Evolutionary conservation across 2,113 vertebrate species (phyloP).

Genomic region (Puntigrus tetrazona): DNA sequence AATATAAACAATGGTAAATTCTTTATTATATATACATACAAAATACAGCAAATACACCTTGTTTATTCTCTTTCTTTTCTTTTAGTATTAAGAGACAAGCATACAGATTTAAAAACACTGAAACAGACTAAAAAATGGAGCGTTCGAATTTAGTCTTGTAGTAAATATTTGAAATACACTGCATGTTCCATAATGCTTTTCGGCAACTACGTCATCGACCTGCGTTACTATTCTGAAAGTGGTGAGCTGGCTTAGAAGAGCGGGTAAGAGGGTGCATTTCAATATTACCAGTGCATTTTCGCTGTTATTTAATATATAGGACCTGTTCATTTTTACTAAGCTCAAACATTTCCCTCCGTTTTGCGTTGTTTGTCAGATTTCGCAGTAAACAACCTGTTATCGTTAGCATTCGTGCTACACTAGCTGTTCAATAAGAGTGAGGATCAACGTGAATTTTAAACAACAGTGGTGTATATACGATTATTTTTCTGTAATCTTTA

Average conservation of each 20-base stretch:
- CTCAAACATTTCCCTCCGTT: not conserved
- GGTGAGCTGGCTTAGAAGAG: conserved; percentile 67
- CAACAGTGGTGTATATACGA: not conserved
- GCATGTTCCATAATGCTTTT: conserved; percentile 63
- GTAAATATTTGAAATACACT: conserved; percentile 52
- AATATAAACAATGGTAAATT: no score
- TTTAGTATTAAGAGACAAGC: not conserved
- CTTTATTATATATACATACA: no score
- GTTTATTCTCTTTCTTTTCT: not conserved
- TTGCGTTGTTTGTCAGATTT: not conserved
- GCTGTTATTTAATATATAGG: not conserved
- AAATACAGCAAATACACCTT: no score
- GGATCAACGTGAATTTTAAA: not conserved
- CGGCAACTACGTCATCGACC: conserved; percentile 51
- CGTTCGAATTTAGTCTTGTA: not conserved
- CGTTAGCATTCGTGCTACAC: not conserved
- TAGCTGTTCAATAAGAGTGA: not conserved
- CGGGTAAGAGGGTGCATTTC: conserved; percentile 53
- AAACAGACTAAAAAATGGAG: not conserved
- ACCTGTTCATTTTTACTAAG: not conserved
- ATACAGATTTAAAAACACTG: not conserved
- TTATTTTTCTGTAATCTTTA: not conserved
- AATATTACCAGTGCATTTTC: not conserved
- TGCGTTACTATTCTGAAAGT: conserved; percentile 53
- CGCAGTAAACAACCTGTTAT: not conserved